A percentile compares a stretch with the other conserved stretches of the same genome.
Conservation (phyloP, 92 coral and sea anemone genomes). For the Chrysogorgia sp. region DNA sequence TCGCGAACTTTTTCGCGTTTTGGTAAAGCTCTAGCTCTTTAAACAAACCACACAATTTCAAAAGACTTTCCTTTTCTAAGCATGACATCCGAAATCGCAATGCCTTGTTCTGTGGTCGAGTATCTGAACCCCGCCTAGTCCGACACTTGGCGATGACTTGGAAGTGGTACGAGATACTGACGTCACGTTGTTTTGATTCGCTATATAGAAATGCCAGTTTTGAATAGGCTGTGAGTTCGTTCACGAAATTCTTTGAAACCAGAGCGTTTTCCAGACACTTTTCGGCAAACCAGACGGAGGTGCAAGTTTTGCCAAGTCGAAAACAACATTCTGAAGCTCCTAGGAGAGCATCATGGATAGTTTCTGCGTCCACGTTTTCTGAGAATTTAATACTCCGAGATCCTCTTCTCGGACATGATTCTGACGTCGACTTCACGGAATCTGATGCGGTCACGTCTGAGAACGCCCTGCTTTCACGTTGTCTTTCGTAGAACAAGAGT, state of each 20-base stretch:
- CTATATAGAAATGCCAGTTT: neutral
- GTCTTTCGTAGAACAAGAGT: conserved; percentile 13
- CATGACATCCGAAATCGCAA: neutral
- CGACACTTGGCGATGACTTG: conserved; percentile 19
- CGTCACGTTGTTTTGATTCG: neutral
- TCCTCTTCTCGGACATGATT: neutral
- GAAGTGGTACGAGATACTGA: neutral
- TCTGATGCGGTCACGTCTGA: neutral
- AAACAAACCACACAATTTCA: conserved; percentile 16
- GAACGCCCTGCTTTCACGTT: neutral
- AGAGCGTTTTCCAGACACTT: neutral
- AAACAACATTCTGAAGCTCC: conserved; percentile 14
- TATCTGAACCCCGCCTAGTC: neutral
- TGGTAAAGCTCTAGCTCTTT: conserved; percentile 25
- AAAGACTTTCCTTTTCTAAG: neutral
- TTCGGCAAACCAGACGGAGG: conserved; percentile 15
- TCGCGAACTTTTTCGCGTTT: conserved; percentile 4
- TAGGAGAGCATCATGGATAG: neutral
- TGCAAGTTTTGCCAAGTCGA: neutral
- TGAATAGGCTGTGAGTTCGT: conserved; percentile 5
- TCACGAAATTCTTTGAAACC: neutral
- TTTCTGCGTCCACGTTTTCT: neutral
- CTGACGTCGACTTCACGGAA: neutral
- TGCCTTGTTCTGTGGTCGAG: neutral
- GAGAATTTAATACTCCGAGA: neutral